These are phyloP conservation scores for Helicoverpa armigera DNA, from an alignment of 1,140 invertebrate genomes.

Conservation along the genomic window DNA sequence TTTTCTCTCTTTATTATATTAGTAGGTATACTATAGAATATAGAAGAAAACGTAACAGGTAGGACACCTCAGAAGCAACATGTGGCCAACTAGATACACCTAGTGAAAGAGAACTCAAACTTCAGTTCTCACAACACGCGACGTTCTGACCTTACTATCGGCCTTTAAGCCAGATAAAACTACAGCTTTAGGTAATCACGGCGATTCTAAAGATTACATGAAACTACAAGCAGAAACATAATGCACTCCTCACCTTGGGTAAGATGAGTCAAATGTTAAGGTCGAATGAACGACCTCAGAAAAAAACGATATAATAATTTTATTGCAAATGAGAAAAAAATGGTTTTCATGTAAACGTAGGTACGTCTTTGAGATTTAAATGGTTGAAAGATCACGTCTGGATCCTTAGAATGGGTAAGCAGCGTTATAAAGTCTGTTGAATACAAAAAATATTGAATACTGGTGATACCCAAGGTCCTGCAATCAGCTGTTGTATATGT, in stretches of 20 bases:
- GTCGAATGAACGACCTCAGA: constrained; percentile 9
- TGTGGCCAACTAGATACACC: not conserved
- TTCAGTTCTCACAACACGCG: not conserved
- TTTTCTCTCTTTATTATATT: no score
- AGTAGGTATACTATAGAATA: no score
- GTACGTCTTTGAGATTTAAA: no score
- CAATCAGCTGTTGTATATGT: no score
- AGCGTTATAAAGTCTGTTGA: no score
- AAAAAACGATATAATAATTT: constrained; percentile 5
- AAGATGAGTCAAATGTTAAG: constrained; percentile 41
- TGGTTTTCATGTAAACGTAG: not conserved
- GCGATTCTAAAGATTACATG: constrained; percentile 7
- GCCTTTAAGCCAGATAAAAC: not conserved
- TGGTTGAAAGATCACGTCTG: no score
- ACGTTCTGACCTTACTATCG: not conserved
- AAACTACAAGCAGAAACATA: not conserved
- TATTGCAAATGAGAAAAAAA: constrained; percentile 18
- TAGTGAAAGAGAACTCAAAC: not conserved
- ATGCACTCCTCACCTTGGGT: not conserved
- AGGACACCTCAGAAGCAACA: not conserved
- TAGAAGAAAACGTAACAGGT: not conserved
- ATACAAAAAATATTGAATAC: no score
- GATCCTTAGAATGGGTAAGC: no score
- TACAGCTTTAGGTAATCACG: not conserved
- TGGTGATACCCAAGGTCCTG: no score